Percentiles rank a stretch among this genome's conserved stretches.
Conservation (phyloP, 1,140 invertebrate species). For the Hyles vespertilio region DNA sequence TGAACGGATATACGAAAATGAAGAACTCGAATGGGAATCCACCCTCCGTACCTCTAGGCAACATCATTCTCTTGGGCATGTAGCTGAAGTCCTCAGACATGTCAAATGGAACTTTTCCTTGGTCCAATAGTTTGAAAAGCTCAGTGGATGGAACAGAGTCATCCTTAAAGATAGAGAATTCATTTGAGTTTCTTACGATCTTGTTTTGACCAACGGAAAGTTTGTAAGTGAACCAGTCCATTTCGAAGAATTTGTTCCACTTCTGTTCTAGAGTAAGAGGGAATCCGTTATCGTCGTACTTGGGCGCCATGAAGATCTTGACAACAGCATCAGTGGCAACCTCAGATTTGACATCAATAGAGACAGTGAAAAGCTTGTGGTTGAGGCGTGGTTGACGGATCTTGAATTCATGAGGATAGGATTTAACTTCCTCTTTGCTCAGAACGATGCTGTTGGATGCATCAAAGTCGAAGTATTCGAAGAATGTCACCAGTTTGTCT, state of each 20-base stretch:
- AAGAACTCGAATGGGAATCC: slow-evolving; percentile 81
- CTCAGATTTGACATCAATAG: slow-evolving; percentile 77
- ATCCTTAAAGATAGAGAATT: slow-evolving; percentile 78
- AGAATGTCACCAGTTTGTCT: slow-evolving; percentile 74
- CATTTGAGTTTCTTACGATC: slow-evolving; percentile 80
- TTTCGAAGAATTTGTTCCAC: slow-evolving; percentile 79
- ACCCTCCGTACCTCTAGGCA: slow-evolving; percentile 81
- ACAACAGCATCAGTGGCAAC: slow-evolving; percentile 75
- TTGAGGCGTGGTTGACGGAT: slow-evolving; percentile 78
- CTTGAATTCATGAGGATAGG: slow-evolving; percentile 44
- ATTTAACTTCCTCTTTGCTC: slow-evolving; percentile 37
- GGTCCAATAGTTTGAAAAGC: slow-evolving; percentile 77
- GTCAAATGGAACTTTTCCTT: slow-evolving; percentile 71
- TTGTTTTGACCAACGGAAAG: slow-evolving; percentile 80
- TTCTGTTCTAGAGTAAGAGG: slow-evolving; percentile 76
- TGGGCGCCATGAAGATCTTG: slow-evolving; percentile 79
- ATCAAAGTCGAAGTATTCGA: slow-evolving; percentile 75
- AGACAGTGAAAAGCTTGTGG: slow-evolving; percentile 81
- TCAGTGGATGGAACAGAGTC: slow-evolving; percentile 79
- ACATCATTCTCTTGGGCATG: slow-evolving; percentile 79
- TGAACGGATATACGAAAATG: slow-evolving; percentile 78
- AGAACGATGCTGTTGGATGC: slow-evolving; percentile 65
- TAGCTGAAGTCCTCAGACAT: slow-evolving; percentile 74
- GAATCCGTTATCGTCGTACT: slow-evolving; percentile 73
- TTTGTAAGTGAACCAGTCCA: slow-evolving; percentile 82